Evolutionary conservation across 2,888 invertebrate genomes (phyloP).

Genomic region (Sicus ferrugineus): DNA sequence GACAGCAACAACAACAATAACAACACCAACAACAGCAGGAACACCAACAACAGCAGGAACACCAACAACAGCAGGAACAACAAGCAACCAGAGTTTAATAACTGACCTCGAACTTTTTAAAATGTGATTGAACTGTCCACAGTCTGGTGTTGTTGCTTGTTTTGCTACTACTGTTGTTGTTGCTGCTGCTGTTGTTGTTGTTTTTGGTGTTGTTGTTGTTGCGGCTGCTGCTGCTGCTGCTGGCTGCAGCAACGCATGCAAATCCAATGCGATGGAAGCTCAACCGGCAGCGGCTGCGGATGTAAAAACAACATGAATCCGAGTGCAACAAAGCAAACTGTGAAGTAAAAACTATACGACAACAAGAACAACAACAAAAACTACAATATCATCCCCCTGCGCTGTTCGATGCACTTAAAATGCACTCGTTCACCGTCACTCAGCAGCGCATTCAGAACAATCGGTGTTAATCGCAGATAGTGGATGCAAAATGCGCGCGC

Average conservation of each 20-base stretch:
- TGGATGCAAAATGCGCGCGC: constrained; percentile 9
- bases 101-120: constrained; percentile 38
- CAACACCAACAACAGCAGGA: too few species aligned
- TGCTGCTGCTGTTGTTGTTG: background rate
- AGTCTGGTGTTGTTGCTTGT: background rate
- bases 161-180: background rate
- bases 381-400: background rate
- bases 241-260: constrained; percentile 16
- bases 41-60: too few species aligned
- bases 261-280: constrained; percentile 4
- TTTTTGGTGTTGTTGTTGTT: background rate
- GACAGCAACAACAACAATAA: too few species aligned
- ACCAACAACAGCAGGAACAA: background rate
- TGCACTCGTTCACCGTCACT: constrained; percentile 21
- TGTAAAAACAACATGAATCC: constrained; percentile 19
- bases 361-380: constrained; percentile 15
- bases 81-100: constrained; percentile 24
- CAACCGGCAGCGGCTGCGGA: constrained; percentile 3
- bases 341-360: background rate
- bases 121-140: constrained; percentile 37
- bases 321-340: constrained; percentile 10
- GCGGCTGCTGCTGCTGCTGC: background rate
- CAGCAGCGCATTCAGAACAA: constrained; percentile 23
- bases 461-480: constrained; percentile 32
- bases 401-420: constrained; percentile 20